Evolutionary conservation across 1,140 invertebrate genomes (phyloP).

Genomic region (Zaprionus capensis): DNA sequence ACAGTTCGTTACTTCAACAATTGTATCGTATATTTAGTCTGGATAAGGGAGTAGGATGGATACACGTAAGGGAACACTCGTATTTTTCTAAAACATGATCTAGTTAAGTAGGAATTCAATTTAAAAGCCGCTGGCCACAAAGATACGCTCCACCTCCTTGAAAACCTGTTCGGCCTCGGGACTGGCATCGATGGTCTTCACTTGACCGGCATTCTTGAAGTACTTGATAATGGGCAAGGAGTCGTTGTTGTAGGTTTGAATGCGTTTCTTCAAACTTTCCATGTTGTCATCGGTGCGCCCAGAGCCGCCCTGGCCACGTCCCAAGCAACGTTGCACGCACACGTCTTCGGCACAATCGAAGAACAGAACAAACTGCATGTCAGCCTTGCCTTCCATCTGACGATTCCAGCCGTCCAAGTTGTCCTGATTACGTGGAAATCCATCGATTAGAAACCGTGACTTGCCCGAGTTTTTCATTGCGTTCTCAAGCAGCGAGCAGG

Average conservation of each 20-base stretch:
- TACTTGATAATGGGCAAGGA: conserved; percentile 97
- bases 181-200: conserved; percentile 91
- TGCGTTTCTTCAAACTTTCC: conserved; percentile 95
- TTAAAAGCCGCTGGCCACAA: conserved; percentile 64
- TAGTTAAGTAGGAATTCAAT: conserved; percentile 25
- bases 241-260: conserved; percentile 94
- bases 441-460: conserved; percentile 97
- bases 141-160: conserved; percentile 78
- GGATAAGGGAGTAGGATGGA: conserved; percentile 25
- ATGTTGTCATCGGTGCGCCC: conserved; percentile 97
- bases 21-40: conserved; percentile 47
- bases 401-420: conserved; percentile 98
- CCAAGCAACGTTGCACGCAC: conserved; percentile 93
- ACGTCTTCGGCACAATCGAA: conserved; percentile 95
- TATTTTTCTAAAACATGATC: conserved; percentile 21
- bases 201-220: conserved; percentile 90
- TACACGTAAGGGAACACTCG: conserved; percentile 19
- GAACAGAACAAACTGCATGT: conserved; percentile 95
- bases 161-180: conserved; percentile 89
- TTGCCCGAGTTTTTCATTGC: conserved; percentile 90
- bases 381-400: conserved; percentile 93
- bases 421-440: conserved; percentile 98
- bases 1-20: conserved; percentile 20
- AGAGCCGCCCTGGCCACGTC: conserved; percentile 93
- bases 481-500: conserved; percentile 95